Base-by-base conservation (phyloP, 1,140 invertebrate genomes). In the Condylostylus longicornis region DNA sequence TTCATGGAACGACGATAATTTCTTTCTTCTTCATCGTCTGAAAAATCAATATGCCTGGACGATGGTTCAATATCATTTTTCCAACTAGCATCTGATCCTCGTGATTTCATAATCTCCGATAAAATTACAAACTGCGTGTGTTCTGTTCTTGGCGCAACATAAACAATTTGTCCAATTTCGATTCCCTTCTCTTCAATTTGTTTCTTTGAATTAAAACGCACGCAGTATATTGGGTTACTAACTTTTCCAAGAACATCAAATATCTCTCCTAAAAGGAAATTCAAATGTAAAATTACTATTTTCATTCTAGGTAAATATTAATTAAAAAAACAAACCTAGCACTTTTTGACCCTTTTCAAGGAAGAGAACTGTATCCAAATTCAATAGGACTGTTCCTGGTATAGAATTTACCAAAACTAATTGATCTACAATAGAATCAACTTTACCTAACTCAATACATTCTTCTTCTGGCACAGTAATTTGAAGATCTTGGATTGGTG, bases 201-300 rank as follows among this genome's bases (percentile, higher is more conserved):
- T 30, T 79, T 66, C 14, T 54, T 51, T n/a, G 69, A 75, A 57
- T 89, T 90, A 50, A 89, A 90, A 9, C 85, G 65, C 2, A 90
- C 69, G 41, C 77, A 77, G 60, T 91, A 91, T 46, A 77, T 67
- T 0, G 87, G 85, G 46, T 82, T 70, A 0, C 62, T 63, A 0
- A 89, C 79, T 20, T 69, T 71, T 5, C 89, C 89, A 62, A 94
- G 79, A 4, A 93, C 85, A 69, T 95, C 90, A 65, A 87, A 90
- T 37, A 95, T 72, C 48, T 74, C 69, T 3, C 85, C 85, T n/a
- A n/a, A n/a, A n/a, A n/a, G n/a, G n/a, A n/a, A n/a, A n/a, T n/a
- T n/a, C n/a, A n/a, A n/a, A n/a, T n/a, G n/a, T n/a, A n/a, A n/a
- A n/a, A n/a, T n/a, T n/a, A n/a, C n/a, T n/a, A n/a, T n/a, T n/a